A percentile compares a stretch with the other conserved stretches of the same genome.
phyloP scores from a whole-genome alignment of 2,888 invertebrate genomes.

The Lasius platythorax region DNA sequence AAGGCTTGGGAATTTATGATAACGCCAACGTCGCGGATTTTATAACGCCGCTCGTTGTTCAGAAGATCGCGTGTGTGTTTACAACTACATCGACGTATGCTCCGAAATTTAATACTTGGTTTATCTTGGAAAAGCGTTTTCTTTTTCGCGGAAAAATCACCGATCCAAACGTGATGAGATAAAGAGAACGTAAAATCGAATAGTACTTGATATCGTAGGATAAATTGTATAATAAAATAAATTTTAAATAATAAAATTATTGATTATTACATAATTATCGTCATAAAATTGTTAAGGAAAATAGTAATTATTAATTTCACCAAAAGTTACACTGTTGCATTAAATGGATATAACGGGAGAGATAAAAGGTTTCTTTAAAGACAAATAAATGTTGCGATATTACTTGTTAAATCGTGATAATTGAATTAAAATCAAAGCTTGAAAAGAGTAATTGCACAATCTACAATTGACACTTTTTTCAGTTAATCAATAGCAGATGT shows the following conservation, averaged over 20 bases:
- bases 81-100: not conserved
- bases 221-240: not conserved
- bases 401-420: not conserved
- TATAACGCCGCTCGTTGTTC: not conserved
- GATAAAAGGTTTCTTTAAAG: not conserved
- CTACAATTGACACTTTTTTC: not conserved
- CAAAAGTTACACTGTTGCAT: not conserved
- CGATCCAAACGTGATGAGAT: not conserved
- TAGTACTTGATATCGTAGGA: not conserved
- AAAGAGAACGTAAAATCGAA: not conserved
- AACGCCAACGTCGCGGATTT: not conserved
- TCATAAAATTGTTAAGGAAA: not conserved
- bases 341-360: not conserved
- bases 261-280: not conserved
- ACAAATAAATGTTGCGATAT: not conserved
- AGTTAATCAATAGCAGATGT: conserved; percentile 1
- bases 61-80: not conserved
- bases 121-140: not conserved
- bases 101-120: not conserved
- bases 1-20: conserved; percentile 59
- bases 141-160: not conserved
- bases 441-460: not conserved
- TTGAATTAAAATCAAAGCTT: not conserved
- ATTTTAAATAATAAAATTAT: not conserved
- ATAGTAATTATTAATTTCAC: conserved; percentile 1